phyloP scores from a whole-genome alignment of 2,113 vertebrate genomes.

The Malurus melanocephalus region DNA sequence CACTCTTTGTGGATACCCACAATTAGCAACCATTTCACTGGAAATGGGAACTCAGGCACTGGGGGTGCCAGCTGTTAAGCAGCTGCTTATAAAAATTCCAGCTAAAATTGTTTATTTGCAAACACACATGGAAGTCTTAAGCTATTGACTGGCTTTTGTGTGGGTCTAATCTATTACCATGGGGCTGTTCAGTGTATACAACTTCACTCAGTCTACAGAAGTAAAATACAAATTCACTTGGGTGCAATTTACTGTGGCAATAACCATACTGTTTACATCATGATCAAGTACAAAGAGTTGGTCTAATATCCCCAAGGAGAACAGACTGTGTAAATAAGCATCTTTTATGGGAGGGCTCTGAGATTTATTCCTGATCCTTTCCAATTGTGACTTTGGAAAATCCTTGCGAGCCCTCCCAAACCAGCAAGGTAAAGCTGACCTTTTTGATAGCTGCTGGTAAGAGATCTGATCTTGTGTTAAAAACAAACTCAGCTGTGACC shows the following conservation, averaged over 20 bases:
- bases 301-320: slow-evolving; percentile 30
- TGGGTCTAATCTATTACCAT: not conserved
- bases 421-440: not conserved
- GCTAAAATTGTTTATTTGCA: not conserved
- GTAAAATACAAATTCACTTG: slow-evolving; percentile 31
- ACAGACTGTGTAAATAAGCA: slow-evolving; percentile 2
- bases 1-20: not conserved
- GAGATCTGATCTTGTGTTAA: not conserved
- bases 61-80: not conserved
- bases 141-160: not conserved
- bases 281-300: slow-evolving; percentile 3
- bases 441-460: not conserved
- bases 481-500: not conserved
- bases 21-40: not conserved
- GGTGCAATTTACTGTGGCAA: slow-evolving; percentile 22
- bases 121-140: not conserved
- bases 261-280: slow-evolving; percentile 31
- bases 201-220: slow-evolving; percentile 1
- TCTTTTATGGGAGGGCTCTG: not conserved
- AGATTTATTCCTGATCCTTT: slow-evolving; percentile 14
- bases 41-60: not conserved
- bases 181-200: not conserved
- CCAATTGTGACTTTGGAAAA: not conserved
- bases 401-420: not conserved
- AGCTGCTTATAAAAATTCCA: not conserved